Evolutionary conservation across 2,797 vertebrate genomes (phyloP), one percentile per base, ranked within the genome.

Genomic region (Catharus ustulatus): DNA sequence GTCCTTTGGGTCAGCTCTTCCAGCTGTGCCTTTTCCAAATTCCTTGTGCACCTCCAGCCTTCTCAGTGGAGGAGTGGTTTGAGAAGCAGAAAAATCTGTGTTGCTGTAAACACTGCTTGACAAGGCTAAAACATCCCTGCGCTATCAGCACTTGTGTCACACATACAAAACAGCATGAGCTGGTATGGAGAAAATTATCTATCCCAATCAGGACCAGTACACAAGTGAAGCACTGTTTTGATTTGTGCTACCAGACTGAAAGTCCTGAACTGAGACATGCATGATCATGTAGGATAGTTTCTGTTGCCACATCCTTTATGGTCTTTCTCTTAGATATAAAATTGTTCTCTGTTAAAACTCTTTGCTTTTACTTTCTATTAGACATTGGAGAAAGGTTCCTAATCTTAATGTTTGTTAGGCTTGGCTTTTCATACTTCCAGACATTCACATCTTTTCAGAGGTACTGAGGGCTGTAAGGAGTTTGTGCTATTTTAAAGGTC

Each of bases 11-110:
- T 55, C 40, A 67, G 15, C 24, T 71, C 17, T 58, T 72, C 29
- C 9, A 8, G 10, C 13, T 59, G 26, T 54, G 10, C n/a, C 4
- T 10, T 5, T 21, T 72, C 23, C 1, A 5, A 71, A 2, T 6
- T 38, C 40, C 19, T 59, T 73, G 22, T 40, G 19, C 26, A 23
- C 5, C 11, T 8, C 8, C 2, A 79, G 10, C 26, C 42, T 48
- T 32, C 46, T 48, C 0, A 0, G 1, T 51, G 14, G 10, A 16
- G 7, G 30, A 32, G 18, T 5, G 5, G 6, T 3, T 10, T 52
- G 43, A 66, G 48, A n/a, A 66, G 21, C 11, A 49, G 77, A 49
- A 75, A 74, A 54, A 24, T 9, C 27, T 8, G 12, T 57, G 29
- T 9, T 3, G 0, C 12, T 43, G 38, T 15, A 51, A 51, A 6